Evolutionary conservation across 2,797 vertebrate species (phyloP).

Genomic region (Gila robusta): DNA sequence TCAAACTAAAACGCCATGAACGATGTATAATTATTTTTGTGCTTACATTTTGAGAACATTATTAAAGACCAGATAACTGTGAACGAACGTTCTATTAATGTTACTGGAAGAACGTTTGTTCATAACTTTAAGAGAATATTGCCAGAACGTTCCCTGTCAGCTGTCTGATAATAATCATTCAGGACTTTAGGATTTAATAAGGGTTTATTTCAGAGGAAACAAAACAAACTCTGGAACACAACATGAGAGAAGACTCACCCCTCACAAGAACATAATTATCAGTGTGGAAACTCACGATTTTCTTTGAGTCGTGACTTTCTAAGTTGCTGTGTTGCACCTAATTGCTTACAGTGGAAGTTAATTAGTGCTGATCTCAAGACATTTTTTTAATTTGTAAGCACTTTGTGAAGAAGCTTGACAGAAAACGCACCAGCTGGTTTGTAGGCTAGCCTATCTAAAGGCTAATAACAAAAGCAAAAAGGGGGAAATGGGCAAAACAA

Average conservation of each 20-base stretch:
- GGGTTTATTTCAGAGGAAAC: neutral
- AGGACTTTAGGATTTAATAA: neutral
- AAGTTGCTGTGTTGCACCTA: neutral
- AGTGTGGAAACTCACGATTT: neutral
- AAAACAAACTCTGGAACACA: neutral
- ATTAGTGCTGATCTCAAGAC: neutral
- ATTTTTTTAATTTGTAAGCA: neutral
- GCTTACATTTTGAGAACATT: neutral
- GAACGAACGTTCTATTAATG: no score
- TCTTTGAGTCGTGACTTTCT: constrained; percentile 3
- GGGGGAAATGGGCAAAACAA: neutral
- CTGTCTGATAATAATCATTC: neutral
- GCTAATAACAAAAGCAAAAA: neutral
- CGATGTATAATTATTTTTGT: neutral
- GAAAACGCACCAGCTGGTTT: neutral
- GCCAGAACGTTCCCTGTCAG: neutral
- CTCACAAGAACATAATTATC: neutral
- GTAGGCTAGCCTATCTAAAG: neutral
- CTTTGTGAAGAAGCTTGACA: neutral
- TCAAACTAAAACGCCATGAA: neutral
- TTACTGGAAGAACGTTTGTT: neutral
- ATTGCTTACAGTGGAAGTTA: neutral
- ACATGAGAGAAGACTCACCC: neutral
- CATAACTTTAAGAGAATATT: neutral
- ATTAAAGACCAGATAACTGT: neutral